These are phyloP conservation scores for Grus americana DNA, from an alignment of 2,113 vertebrate species.

Conservation along the genomic window DNA sequence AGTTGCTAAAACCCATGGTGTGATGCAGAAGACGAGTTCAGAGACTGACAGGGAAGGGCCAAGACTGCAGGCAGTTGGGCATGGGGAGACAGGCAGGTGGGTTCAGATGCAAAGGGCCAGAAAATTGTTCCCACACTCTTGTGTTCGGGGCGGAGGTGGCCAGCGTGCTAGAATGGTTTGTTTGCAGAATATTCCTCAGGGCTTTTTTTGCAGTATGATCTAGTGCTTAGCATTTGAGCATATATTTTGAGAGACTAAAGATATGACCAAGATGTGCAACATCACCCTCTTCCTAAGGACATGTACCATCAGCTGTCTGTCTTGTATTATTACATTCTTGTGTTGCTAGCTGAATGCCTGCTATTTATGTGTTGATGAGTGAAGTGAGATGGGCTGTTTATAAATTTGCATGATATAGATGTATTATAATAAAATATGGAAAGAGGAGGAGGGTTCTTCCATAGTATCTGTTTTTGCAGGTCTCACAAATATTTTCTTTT, in stretches of 20 bases:
- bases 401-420: background rate
- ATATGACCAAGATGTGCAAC: accelerated
- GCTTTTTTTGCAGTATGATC: background rate
- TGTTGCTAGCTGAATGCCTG: background rate
- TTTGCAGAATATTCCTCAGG: background rate
- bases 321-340: background rate
- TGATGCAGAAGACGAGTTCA: background rate
- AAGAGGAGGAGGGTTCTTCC: background rate
- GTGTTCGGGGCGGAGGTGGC: background rate
- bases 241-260: background rate
- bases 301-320: background rate
- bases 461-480: background rate
- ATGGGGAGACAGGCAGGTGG: accelerated
- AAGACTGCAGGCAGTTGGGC: background rate
- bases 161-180: background rate
- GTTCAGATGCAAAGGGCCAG: background rate
- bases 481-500: slow-evolving; percentile 53
- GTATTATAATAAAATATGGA: background rate
- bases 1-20: background rate
- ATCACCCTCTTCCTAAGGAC: background rate
- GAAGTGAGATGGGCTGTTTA: background rate
- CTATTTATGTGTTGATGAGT: background rate
- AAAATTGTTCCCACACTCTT: accelerated
- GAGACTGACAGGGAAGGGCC: background rate
- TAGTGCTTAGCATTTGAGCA: background rate